phyloP scores from a whole-genome alignment of 2,113 vertebrate species.

The Tetrax tetrax region DNA sequence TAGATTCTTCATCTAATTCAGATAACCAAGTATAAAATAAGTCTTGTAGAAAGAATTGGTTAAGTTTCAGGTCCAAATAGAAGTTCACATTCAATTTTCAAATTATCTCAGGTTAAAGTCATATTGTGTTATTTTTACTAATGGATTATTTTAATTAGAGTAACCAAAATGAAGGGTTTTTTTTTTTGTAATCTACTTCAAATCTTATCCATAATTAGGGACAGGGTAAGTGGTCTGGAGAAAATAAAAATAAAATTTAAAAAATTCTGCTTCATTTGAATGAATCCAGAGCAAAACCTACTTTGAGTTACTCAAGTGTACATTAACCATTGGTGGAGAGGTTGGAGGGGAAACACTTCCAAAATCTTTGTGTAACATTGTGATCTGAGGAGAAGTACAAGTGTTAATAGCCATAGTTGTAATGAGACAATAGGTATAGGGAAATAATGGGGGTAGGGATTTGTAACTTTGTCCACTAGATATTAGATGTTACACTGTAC shows the following conservation, averaged over 20 bases:
- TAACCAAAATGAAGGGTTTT: fast-evolving
- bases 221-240: fast-evolving
- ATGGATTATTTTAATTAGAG: not conserved
- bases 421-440: not conserved
- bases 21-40: not conserved
- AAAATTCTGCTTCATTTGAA: not conserved
- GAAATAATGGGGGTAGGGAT: not conserved
- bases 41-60: not conserved
- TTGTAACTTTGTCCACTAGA: not conserved
- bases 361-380: not conserved
- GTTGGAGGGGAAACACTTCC: not conserved
- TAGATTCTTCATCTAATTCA: not conserved
- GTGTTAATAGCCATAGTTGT: not conserved
- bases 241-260: not conserved
- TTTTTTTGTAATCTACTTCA: not conserved
- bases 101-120: not conserved
- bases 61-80: not conserved
- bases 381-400: not conserved
- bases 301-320: too few species aligned
- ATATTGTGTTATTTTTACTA: not conserved
- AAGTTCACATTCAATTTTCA: not conserved
- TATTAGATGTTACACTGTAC: not conserved
- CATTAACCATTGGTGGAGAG: not conserved
- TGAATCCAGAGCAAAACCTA: not conserved
- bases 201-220: not conserved